Evolutionary conservation across 23 tunicate genomes (phyloP).

Genomic region (Clavelina lepadiformis): DNA sequence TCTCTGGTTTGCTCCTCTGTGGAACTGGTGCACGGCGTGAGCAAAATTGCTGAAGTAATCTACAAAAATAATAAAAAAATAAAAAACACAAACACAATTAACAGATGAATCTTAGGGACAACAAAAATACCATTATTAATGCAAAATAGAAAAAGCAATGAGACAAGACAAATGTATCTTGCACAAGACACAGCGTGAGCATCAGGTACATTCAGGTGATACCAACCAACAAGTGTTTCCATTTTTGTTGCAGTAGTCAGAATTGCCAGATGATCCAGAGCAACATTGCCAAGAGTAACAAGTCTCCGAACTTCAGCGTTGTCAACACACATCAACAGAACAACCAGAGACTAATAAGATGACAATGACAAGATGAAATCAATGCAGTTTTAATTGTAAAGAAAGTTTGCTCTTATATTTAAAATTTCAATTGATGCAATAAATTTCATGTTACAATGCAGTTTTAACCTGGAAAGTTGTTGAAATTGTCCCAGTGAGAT

Average conservation of each 20-base stretch:
- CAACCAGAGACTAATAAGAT: conserved; percentile 14
- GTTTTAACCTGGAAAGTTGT: conserved; percentile 7
- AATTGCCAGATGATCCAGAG: not conserved
- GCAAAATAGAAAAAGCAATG: no score
- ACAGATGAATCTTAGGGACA: not conserved
- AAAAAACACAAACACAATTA: not conserved
- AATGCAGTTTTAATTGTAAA: not conserved
- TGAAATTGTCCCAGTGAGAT: not conserved
- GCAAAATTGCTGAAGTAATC: conserved; percentile 32
- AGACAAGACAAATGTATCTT: no score
- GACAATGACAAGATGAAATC: not conserved
- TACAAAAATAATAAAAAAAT: not conserved
- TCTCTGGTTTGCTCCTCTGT: conserved; percentile 17
- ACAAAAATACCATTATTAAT: no score
- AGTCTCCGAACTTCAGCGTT: conserved; percentile 66
- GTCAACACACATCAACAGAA: conserved; percentile 49
- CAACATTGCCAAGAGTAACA: conserved; percentile 7
- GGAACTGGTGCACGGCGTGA: conserved; percentile 22
- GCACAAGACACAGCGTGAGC: no score
- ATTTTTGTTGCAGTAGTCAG: conserved; percentile 17
- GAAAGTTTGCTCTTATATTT: not conserved
- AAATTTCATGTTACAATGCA: not conserved
- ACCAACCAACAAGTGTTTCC: conserved; percentile 42
- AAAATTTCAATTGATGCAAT: not conserved
- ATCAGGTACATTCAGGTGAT: no score